These are phyloP conservation scores for Scopus umbretta DNA, from an alignment of 2,113 vertebrate genomes.

Conservation along the genomic window DNA sequence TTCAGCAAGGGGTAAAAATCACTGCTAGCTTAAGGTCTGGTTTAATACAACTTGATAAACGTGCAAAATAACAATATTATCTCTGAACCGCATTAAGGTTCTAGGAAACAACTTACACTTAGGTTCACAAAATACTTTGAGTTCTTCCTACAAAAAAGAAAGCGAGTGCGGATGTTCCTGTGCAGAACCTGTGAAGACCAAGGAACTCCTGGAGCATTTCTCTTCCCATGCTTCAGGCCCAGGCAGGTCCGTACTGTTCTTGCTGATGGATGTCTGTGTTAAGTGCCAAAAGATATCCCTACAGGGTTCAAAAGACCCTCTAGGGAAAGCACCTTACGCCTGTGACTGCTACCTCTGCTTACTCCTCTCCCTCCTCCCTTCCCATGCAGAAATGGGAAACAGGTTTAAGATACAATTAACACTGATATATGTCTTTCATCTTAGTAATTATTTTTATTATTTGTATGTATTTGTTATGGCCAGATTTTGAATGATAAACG, in stretches of 20 bases:
- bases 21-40: background rate
- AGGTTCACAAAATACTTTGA: background rate
- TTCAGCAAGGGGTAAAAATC: background rate
- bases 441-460: slow-evolving; percentile 11
- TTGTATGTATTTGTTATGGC: background rate
- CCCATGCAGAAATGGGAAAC: background rate
- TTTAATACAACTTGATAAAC: background rate
- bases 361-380: background rate
- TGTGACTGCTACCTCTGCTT: background rate
- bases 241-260: background rate
- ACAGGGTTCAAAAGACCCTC: background rate
- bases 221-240: background rate
- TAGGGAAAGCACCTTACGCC: background rate
- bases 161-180: background rate
- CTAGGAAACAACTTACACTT: background rate
- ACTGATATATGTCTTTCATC: background rate
- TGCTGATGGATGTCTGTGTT: background rate
- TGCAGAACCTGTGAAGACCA: background rate
- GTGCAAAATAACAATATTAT: fast-evolving
- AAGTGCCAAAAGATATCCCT: background rate
- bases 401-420: background rate
- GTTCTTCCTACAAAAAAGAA: background rate
- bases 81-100: background rate
- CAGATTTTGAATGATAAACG: background rate
- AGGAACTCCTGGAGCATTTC: background rate